These are phyloP conservation scores for Eupithecia tripunctaria DNA, from an alignment of 2,888 invertebrate species.

Conservation along the genomic window DNA sequence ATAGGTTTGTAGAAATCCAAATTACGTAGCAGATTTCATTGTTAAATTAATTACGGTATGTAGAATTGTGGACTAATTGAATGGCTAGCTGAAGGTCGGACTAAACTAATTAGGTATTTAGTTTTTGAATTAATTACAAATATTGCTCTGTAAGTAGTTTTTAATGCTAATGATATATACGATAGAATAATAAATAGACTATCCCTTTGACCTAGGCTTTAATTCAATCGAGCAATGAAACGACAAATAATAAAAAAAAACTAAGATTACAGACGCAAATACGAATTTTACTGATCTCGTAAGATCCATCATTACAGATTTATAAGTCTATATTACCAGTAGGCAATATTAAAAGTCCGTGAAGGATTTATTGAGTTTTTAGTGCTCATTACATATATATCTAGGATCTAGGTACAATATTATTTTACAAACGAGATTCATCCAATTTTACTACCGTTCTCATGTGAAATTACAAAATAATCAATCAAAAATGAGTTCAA, in stretches of 20 bases:
- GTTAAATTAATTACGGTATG: background rate
- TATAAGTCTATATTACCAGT: no score
- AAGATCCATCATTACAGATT: no score
- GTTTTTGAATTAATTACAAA: background rate
- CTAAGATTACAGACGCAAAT: background rate
- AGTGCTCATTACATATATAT: background rate
- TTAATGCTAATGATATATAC: background rate
- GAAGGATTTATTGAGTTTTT: background rate
- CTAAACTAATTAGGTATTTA: conserved; percentile 9
- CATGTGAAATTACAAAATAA: background rate
- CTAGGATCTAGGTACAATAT: background rate
- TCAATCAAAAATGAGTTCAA: conserved; percentile 5
- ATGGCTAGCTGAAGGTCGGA: conserved; percentile 26
- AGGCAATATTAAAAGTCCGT: no score
- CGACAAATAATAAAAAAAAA: background rate
- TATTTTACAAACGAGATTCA: background rate
- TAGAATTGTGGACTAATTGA: conserved; percentile 17
- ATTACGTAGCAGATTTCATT: background rate
- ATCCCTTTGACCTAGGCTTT: background rate
- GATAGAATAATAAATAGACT: no score
- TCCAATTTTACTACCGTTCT: background rate
- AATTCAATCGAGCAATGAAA: background rate
- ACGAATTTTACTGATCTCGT: background rate
- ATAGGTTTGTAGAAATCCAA: conserved; percentile 7
- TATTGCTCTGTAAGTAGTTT: background rate